Conservation (phyloP, 2,888 invertebrate genomes). For the Anticlea derivata region DNA sequence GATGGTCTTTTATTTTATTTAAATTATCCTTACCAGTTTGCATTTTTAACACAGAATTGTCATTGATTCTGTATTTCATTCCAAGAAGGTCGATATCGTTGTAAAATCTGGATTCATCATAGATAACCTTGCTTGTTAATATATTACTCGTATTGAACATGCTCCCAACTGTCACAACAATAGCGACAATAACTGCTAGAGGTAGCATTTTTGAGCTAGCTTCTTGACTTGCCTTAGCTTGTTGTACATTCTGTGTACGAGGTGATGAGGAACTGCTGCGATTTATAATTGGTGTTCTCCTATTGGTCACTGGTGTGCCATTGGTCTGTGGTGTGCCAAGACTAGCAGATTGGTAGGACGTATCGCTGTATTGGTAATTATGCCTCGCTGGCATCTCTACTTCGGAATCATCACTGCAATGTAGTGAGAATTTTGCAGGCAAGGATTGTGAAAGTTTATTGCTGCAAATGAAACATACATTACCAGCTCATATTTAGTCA, state of each 20-base stretch:
- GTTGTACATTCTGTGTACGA: background rate
- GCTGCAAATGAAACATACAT: constrained; percentile 69
- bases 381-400: constrained; percentile 24
- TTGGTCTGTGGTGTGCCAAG: constrained; percentile 18
- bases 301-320: background rate
- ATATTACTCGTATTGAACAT: constrained; percentile 6
- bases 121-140: constrained; percentile 27
- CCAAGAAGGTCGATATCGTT: constrained; percentile 59
- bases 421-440: constrained; percentile 61
- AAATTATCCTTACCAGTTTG: constrained; percentile 63
- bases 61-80: constrained; percentile 60
- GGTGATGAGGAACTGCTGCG: constrained; percentile 4
- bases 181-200: background rate
- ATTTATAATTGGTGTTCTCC: constrained; percentile 1
- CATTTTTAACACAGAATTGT: constrained; percentile 61
- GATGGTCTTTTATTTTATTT: no score
- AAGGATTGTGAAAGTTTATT: constrained; percentile 65
- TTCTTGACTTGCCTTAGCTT: background rate
- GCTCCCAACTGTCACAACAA: background rate
- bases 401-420: constrained; percentile 61
- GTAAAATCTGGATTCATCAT: constrained; percentile 58
- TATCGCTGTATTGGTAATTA: constrained; percentile 25
- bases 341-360: constrained; percentile 24
- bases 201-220: background rate
- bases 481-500: constrained; percentile 57